Evolutionary conservation across 2,797 vertebrate species (phyloP).

Genomic region (Myotis vivesi): DNA sequence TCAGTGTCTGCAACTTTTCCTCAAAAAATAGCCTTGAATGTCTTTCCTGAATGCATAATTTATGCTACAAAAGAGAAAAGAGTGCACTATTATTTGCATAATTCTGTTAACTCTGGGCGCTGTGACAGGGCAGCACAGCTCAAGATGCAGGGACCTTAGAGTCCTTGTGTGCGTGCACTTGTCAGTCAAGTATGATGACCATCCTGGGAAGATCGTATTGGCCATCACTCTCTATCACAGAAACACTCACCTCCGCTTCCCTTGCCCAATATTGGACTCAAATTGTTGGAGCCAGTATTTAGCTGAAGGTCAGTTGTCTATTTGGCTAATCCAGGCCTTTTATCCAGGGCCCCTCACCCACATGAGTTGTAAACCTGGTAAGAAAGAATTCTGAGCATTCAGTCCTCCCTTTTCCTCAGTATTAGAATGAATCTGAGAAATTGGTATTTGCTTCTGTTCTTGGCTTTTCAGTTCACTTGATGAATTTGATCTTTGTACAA

Average conservation of each 20-base stretch:
- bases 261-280: not conserved
- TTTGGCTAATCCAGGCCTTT: not conserved
- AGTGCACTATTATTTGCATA: no score
- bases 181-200: accelerated
- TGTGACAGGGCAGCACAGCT: not conserved
- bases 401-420: not conserved
- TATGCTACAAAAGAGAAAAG: not conserved
- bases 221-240: not conserved
- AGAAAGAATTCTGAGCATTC: not conserved
- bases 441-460: not conserved
- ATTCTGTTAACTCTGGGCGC: not conserved
- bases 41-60: not conserved
- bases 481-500: not conserved
- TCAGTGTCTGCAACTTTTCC: not conserved
- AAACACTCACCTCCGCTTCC: not conserved
- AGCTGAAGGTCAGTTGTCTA: not conserved
- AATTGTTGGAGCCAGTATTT: not conserved
- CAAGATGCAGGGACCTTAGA: not conserved
- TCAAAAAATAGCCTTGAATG: not conserved
- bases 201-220: not conserved
- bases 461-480: not conserved
- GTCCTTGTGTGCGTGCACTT: no score
- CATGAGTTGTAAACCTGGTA: not conserved
- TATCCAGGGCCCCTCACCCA: not conserved
- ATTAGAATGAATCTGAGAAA: not conserved